Base-by-base conservation (phyloP, 1,140 invertebrate species). In the Aphaenogaster rudis region DNA sequence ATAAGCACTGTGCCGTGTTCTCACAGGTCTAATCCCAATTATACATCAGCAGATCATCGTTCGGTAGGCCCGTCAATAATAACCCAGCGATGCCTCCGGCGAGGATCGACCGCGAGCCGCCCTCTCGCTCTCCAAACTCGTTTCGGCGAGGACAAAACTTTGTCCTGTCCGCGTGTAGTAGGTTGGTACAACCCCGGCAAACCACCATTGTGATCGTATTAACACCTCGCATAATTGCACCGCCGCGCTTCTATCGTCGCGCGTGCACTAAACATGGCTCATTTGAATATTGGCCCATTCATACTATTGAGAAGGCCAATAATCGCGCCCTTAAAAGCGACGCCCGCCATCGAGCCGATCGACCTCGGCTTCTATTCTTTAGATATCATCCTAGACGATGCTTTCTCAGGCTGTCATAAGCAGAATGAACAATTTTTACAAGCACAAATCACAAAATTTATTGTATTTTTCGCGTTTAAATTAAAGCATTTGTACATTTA, bases 181-280 rank as follows among this genome's bases (percentile, higher is more conserved):
- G 78, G 17, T 90, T 91, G 88, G 78, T 90, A 92, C 91, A 93
- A 94, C 92, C 93, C 94, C 90, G 93, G 77, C 87, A 80, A 87
- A 88, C 84, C 81, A 89, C 93, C 90, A 95, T 95, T 95, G 94
- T 95, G 87, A 92, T 92, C 92, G 94, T 93, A 94, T 95, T 95
- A 95, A 94, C 94, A 95, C 94, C 94, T 95, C 93, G 91, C 91
- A 95, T 95, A 95, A 95, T 94, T 95, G 94, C 90, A 82, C 78
- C 87, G 61, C 57, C 90, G 92, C 86, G 90, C 90, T 89, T 92
- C 86, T 87, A 86, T 90, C 92, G 93, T 93, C 93, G 94, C 94
- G 90, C 88, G 87, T 87, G 77, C 71, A 88, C 86, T 92, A 92
- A 93, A 94, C 93, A 93, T 90, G 93, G 89, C 94, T 95, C 94